Evolutionary conservation across 2,888 invertebrate species (phyloP).

Genomic region (Nasonia oneida): DNA sequence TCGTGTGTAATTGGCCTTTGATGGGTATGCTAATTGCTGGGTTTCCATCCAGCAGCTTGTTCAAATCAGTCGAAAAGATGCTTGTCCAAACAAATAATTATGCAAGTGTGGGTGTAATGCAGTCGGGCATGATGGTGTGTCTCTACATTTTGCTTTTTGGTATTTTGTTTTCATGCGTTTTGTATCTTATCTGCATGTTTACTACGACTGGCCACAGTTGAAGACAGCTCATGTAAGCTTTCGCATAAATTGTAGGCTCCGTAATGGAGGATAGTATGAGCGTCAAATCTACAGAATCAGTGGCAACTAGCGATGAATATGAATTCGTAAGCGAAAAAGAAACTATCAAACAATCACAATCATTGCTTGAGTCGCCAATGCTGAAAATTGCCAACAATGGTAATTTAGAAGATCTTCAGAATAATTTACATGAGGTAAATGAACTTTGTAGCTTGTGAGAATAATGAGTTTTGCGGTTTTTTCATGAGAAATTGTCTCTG

Average conservation of each 20-base stretch:
- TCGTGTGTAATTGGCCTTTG: not conserved
- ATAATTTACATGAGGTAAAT: conserved; percentile 83
- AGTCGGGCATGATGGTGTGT: not conserved
- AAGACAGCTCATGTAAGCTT: conserved; percentile 12
- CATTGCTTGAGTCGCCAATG: conserved; percentile 80
- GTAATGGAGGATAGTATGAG: conserved; percentile 85
- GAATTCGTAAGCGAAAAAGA: conserved; percentile 83
- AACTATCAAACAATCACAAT: conserved; percentile 73
- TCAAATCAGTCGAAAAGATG: not conserved
- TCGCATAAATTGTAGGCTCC: conserved; percentile 69
- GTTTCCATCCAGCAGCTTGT: not conserved
- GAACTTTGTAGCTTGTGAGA: not conserved
- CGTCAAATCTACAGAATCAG: conserved; percentile 85
- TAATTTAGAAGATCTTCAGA: conserved; percentile 83
- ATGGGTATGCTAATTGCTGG: not conserved
- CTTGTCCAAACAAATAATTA: conserved; percentile 38
- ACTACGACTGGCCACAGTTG: not conserved
- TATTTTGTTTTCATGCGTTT: conserved; percentile 14
- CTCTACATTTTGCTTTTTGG: conserved; percentile 22
- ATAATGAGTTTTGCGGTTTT: not conserved
- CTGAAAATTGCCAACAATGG: conserved; percentile 84
- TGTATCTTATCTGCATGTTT: conserved; percentile 43
- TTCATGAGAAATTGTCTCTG: not conserved
- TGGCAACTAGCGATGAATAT: conserved; percentile 86
- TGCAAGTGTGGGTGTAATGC: conserved; percentile 1